Evolutionary conservation across 2,113 vertebrate genomes (phyloP), one percentile per base, ranked within the genome.

Genomic region (Himantopus leucocephalus): DNA sequence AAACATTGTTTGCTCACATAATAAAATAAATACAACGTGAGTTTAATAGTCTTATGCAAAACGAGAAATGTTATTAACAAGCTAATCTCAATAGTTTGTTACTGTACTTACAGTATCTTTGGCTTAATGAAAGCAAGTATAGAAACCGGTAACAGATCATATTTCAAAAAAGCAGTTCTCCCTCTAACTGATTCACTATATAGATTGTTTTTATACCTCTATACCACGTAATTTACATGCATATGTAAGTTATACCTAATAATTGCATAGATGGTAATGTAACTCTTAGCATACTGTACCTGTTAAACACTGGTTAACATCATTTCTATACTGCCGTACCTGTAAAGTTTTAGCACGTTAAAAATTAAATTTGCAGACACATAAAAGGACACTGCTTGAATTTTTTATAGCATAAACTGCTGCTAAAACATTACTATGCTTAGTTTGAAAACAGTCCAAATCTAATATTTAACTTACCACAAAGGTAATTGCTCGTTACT

Each of bases 361-460:
- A 84, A 83, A 91, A 81, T 86, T 66, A 89, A 89, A 88, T 88
- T 73, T 92, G 37, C 37, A 92, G 47, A 71, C 75, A 43, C 23
- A 41, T 86, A 89, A 94, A 84, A 96, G 89, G 89, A 81, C 29
- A 30, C 20, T 55, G 21, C 52, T 77, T 92, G 72, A 91, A 21
- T 95, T 55, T 92, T 94, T 95, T 80, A 64, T 86, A 50, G 68
- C 2, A 3, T 80, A 96, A 96, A 86, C 76, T 1, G 8, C 86
- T 91, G 86, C 47, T 86, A 84, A 92, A 91, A 87, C 50, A 47
- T 95, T 94, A 91, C 94, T 96, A 89, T 91, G 89, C 70, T 86
- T 91, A 59, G 80, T 91, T 91, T 95, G 93, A 96, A 96, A 97
- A 92, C 84, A 89, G 84, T 92, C 94, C 86, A 94, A 94, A 92